A percentile compares a stretch with the other conserved stretches of the same genome.
Conservation (phyloP, 2,888 invertebrate genomes). For the Agonopterix subpropinquella region DNA sequence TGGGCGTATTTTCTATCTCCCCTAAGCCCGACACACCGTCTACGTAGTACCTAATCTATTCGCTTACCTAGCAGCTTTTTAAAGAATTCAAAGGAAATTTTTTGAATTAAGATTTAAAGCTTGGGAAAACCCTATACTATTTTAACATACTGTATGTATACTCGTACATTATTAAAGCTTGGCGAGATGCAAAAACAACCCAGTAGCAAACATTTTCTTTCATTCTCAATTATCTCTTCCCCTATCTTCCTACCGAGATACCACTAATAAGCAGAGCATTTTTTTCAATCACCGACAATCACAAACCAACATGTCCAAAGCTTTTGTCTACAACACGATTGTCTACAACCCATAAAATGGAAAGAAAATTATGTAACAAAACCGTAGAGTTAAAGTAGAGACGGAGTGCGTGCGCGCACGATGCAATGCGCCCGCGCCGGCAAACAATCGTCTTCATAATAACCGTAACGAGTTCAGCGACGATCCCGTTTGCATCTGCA, state of each 20-base stretch:
- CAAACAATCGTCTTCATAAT: slow-evolving; percentile 59
- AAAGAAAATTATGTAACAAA: slow-evolving; percentile 45
- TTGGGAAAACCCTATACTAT: background rate
- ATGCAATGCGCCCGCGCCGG: slow-evolving; percentile 25
- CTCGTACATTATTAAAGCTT: background rate
- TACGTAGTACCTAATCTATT: slow-evolving; percentile 1
- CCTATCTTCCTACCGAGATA: too few relatives aligned
- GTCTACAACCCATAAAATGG: slow-evolving; percentile 10
- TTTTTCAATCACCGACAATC: too few relatives aligned
- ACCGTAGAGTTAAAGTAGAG: slow-evolving; percentile 31
- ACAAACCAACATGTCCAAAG: too few relatives aligned
- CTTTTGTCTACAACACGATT: background rate
- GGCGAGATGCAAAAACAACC: background rate
- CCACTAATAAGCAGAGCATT: too few relatives aligned
- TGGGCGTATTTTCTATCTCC: slow-evolving; percentile 17
- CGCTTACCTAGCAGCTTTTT: background rate
- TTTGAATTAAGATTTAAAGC: slow-evolving; percentile 2
- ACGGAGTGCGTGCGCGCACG: slow-evolving; percentile 43
- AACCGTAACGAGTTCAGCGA: slow-evolving; percentile 52
- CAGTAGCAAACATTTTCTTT: background rate
- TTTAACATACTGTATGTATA: background rate
- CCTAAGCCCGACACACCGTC: slow-evolving; percentile 7
- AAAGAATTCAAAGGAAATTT: slow-evolving; percentile 1
- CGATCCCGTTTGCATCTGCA: slow-evolving; percentile 51
- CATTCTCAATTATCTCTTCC: too few relatives aligned